Percentiles rank a stretch among this genome's conserved stretches.
phyloP scores from a whole-genome alignment of 2,797 vertebrate genomes.

The Fistularia commersonii region DNA sequence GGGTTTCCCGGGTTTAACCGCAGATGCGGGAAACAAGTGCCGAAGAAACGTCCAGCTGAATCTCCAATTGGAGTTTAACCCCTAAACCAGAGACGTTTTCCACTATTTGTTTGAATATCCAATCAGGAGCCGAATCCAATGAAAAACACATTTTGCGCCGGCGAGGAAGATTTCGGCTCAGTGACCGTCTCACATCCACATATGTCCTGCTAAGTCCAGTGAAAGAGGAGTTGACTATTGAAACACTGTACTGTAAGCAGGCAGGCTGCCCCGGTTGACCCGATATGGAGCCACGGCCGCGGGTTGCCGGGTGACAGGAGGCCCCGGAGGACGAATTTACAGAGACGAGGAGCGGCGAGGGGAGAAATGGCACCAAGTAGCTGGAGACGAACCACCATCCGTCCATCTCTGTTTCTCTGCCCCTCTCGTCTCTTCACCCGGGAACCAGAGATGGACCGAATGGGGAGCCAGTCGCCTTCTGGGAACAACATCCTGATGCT shows the following conservation, averaged over 20 bases:
- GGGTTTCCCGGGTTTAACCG: too few species aligned
- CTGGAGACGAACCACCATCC: conserved; percentile 12
- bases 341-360: too few species aligned
- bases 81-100: too few species aligned
- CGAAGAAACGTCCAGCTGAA: too few species aligned
- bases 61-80: too few species aligned
- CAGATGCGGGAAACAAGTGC: too few species aligned
- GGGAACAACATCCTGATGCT: conserved; percentile 90
- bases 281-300: conserved; percentile 5
- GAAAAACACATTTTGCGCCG: conserved; percentile 31
- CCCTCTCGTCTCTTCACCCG: conserved; percentile 1
- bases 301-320: conserved; percentile 6
- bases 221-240: conserved; percentile 59
- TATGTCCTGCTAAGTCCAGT: conserved; percentile 45
- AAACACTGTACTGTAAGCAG: conserved; percentile 35
- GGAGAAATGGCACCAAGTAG: background rate
- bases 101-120: too few species aligned
- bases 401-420: conserved; percentile 59
- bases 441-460: conserved; percentile 49
- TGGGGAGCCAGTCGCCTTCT: conserved; percentile 69
- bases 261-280: conserved; percentile 18
- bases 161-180: conserved; percentile 17
- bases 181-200: conserved; percentile 33
- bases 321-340: background rate
- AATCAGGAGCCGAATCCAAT: too few species aligned